These are phyloP conservation scores for Acipenser ruthenus DNA, from an alignment of 2,797 vertebrate species.

Conservation along the genomic window DNA sequence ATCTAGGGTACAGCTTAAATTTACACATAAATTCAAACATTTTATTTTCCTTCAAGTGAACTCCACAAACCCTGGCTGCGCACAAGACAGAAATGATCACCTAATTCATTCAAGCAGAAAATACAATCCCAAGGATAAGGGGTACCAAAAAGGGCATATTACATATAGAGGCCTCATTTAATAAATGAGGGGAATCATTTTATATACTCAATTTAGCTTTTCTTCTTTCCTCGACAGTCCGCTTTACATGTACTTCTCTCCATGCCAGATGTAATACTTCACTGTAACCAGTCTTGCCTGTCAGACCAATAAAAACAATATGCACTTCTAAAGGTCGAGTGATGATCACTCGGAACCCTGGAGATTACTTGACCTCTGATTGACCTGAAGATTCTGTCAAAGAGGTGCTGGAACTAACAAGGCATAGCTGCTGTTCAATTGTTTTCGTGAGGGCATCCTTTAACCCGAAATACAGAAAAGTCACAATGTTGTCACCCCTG, in stretches of 20 bases:
- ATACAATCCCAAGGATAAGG: constrained; percentile 57
- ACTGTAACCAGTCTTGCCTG: neutral
- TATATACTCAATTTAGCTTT: neutral
- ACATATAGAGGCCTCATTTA: neutral
- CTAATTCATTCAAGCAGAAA: constrained; percentile 79
- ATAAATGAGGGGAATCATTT: neutral
- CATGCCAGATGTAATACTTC: neutral
- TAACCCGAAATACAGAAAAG: too few species aligned
- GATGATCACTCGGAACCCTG: neutral
- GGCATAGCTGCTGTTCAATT: too few species aligned
- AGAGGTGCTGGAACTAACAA: neutral
- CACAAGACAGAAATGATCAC: constrained; percentile 78
- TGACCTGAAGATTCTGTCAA: neutral
- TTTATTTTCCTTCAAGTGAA: constrained; percentile 59
- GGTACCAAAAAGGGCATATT: constrained; percentile 12
- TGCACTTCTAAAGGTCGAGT: neutral
- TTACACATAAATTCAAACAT: neutral
- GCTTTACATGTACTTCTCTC: neutral
- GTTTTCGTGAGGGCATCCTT: too few species aligned
- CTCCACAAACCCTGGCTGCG: constrained; percentile 61
- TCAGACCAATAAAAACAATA: neutral
- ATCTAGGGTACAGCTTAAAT: neutral
- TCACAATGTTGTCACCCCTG: too few species aligned
- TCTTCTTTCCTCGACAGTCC: neutral
- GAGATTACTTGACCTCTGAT: neutral